Evolutionary conservation across 2,797 vertebrate genomes (phyloP), one percentile per base, ranked within the genome.

Genomic region (Bradypus variegatus): DNA sequence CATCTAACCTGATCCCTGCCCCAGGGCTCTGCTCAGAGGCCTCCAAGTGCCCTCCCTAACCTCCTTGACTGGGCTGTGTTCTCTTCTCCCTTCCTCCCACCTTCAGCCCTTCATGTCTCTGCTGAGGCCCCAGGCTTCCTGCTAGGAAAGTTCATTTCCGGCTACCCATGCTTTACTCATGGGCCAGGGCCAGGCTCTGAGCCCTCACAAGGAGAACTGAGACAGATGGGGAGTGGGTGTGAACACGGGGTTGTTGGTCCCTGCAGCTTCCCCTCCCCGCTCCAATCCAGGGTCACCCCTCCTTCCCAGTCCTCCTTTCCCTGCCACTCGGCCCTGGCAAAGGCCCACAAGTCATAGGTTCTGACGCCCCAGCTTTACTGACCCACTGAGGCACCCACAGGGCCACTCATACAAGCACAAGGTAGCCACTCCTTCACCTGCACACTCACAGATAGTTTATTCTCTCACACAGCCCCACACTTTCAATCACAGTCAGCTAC

Each of bases 211-310:
- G 10, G 85, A 92, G 55, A 78, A 36, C 36, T 19, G 69, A 23
- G 78, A 64, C 41, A 55, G 75, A 27, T 8, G 33, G 53, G 41
- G 48, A 14, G 25, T 45, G 21, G 60, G 16, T 65, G 33, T 33
- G 62, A 38, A 48, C 3, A 5, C 27, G 9, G 41, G 33, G 55
- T 25, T 41, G 80, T 41, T 55, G 15, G 48, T 65, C 38, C 72
- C 18, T 65, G n/a, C 38, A 55, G n/a, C 76, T 79, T 3, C 75
- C 67, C 78, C 84, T 67, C 21, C 36, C 2, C 36, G 1, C 1
- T 88, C 23, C 92, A 83, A 86, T 16, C 78, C 78, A 76, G 84
- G 92, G 91, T 78, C 50, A 53, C 29, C 93, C 82, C 92, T 72
- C 92, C 18, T 93, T 84, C 86, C 53, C 31, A 50, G 21, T 58